These are phyloP conservation scores for Naso thynnoides DNA, from an alignment of 2,797 vertebrate genomes.

Conservation along the genomic window DNA sequence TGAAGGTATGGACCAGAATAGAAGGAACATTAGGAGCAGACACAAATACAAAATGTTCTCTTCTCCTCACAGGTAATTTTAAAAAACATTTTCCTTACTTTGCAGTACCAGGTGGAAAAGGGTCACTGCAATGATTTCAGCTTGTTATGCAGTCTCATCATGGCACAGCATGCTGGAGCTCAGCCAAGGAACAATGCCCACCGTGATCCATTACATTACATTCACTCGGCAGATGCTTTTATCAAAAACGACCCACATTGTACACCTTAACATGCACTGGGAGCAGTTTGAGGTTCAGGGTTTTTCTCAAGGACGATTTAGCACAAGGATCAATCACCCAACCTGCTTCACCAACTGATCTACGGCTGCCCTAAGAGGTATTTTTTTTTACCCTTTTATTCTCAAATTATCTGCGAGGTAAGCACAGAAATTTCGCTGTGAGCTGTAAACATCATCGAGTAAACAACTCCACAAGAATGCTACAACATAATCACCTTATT, in stretches of 20 bases:
- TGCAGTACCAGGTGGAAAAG: background rate
- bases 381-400: background rate
- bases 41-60: background rate
- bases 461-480: constrained; percentile 15
- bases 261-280: background rate
- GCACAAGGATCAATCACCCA: background rate
- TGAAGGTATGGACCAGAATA: background rate
- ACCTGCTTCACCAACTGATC: background rate
- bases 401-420: background rate
- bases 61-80: background rate
- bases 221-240: background rate
- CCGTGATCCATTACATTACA: too few relatives aligned
- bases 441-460: background rate
- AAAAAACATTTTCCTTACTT: background rate
- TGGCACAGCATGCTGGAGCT: constrained; percentile 4
- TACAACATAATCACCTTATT: constrained; percentile 20
- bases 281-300: background rate
- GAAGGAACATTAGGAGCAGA: background rate
- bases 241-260: constrained; percentile 5
- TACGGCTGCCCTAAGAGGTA: background rate
- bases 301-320: background rate
- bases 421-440: background rate
- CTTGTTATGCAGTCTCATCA: background rate
- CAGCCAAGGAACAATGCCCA: background rate
- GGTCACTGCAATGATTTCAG: background rate